A percentile compares a stretch with the other conserved stretches of the same genome.
Evolutionary conservation across 2,888 invertebrate species (phyloP).

Genomic region (Conchocele bisecta): DNA sequence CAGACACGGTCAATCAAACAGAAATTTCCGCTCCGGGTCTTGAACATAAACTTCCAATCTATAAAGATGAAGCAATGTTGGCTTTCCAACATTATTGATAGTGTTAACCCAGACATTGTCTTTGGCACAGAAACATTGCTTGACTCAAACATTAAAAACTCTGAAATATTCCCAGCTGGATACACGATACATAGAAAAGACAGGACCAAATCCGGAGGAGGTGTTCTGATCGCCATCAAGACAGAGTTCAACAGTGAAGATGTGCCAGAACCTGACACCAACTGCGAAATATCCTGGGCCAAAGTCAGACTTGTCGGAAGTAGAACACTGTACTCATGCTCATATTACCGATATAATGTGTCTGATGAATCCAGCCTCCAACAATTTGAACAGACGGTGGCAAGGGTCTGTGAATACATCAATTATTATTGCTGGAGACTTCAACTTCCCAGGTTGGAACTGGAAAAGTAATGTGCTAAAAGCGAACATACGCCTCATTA

Average conservation of each 20-base stretch:
- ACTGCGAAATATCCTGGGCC: slow-evolving; percentile 9
- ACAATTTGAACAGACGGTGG: background rate
- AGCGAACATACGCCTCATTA: background rate
- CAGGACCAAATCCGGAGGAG: background rate
- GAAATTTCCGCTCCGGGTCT: too few species aligned
- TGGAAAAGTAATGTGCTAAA: slow-evolving; percentile 20
- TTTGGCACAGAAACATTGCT: slow-evolving; percentile 19
- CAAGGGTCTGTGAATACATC: background rate
- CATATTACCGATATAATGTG: slow-evolving; percentile 5
- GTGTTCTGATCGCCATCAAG: background rate
- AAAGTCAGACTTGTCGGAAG: background rate
- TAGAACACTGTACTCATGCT: background rate
- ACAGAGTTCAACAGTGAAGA: slow-evolving; percentile 4
- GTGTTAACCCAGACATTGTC: slow-evolving; percentile 3
- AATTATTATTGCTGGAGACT: slow-evolving; percentile 21
- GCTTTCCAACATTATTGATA: slow-evolving; percentile 1
- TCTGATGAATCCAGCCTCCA: slow-evolving; percentile 7
- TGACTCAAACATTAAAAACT: background rate
- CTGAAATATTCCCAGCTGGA: slow-evolving; percentile 1
- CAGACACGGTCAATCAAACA: too few species aligned
- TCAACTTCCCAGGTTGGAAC: slow-evolving; percentile 35
- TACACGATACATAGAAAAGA: slow-evolving; percentile 6
- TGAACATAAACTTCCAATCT: too few species aligned
- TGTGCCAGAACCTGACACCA: background rate
- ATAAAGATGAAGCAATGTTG: background rate